Evolutionary conservation across 2,888 invertebrate genomes (phyloP).

Genomic region (Eilema caniola): DNA sequence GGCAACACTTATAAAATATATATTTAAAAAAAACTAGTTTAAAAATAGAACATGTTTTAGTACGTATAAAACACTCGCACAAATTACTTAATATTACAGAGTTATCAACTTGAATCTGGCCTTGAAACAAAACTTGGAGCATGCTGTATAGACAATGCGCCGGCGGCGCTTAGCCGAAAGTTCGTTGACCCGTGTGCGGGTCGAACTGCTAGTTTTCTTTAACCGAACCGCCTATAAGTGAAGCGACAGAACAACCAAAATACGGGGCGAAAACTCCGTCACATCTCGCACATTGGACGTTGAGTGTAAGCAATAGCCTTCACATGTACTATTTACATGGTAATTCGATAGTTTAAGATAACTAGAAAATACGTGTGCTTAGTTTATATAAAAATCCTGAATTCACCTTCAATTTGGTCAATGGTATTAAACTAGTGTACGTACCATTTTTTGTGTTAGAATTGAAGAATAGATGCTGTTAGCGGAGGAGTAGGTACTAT

Average conservation of each 20-base stretch:
- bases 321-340: no score
- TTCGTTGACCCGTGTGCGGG: conserved; percentile 76
- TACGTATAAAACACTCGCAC: conserved; percentile 14
- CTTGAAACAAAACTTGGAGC: conserved; percentile 68
- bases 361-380: no score
- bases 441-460: no score
- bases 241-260: neutral
- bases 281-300: neutral
- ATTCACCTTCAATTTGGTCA: no score
- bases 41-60: conserved; percentile 1
- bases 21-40: neutral
- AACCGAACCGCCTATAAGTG: conserved; percentile 81
- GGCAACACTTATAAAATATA: neutral
- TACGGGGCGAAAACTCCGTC: neutral
- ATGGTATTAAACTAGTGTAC: no score
- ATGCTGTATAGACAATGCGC: conserved; percentile 79
- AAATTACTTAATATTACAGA: conserved; percentile 31
- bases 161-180: conserved; percentile 76
- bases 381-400: no score
- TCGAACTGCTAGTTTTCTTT: conserved; percentile 82
- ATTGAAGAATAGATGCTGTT: no score
- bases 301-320: neutral
- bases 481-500: no score
- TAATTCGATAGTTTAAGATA: no score
- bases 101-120: conserved; percentile 58